Evolutionary conservation across 1,140 invertebrate genomes (phyloP), one percentile per base, ranked within the genome.

Genomic region (Leptoteleia sp.): DNA sequence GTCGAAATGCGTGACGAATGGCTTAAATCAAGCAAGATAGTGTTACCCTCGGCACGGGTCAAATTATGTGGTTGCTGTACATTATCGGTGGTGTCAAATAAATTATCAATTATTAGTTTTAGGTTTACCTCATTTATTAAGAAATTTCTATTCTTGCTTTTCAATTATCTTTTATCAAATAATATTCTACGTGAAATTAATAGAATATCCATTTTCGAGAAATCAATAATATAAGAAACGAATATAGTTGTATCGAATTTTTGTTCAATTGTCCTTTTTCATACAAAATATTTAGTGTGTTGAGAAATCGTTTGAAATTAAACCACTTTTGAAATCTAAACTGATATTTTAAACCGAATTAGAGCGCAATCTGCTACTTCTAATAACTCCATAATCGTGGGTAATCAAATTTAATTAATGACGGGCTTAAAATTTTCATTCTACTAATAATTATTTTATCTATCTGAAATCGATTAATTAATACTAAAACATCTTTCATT

Each of bases 1-100:
- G 73, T 76, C 68, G 72, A 80, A 80, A 64, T 71, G 72, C 78
- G 72, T 67, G 61, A 68, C 72, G 55, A 80, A 80, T 80, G 55
- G 72, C 65, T 65, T 57, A 72, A 76, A 71, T 76, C 47, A 67
- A 64, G 72, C 54, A 61, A 65, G 75, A 78, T 78, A 72, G 75
- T 68, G 64, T 76, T 76, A 76, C 55, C 64, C 47, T 57, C 48
- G 38, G 57, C 57, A 47, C 62, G 47, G 47, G 54, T 68, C 55
- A 62, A 76, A 76, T 68, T 62, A 68, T 68, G 72, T 67, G 72
- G 62, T 62, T 13, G 31, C 33, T 33, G 57, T 76, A 57, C 54
- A 76, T 68, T 68, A 76, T 64, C 61, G 29, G 15, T 15, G 16
- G 45, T 68, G 54, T 67, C 72, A 68, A 61, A 76, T 62, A 67